These are phyloP conservation scores for Huso huso DNA, from an alignment of 2,797 vertebrate genomes.

Conservation along the genomic window DNA sequence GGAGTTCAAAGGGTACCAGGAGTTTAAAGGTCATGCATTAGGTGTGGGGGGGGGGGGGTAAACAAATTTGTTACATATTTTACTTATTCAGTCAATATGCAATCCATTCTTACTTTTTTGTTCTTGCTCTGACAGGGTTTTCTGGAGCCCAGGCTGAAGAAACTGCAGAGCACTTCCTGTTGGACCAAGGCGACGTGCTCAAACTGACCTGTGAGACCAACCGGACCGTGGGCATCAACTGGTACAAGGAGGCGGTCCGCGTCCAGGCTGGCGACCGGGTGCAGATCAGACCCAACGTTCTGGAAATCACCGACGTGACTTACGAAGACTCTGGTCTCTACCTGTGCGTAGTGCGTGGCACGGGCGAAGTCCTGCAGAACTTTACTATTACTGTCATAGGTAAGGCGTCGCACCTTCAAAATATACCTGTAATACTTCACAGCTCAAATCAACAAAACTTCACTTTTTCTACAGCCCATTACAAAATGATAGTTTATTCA, in stretches of 20 bases:
- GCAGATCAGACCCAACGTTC: constrained; percentile 55
- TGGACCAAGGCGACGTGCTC: constrained; percentile 72
- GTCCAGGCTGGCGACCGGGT: constrained; percentile 65
- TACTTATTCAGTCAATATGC: not conserved
- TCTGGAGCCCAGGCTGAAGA: constrained; percentile 50
- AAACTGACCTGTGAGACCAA: constrained; percentile 73
- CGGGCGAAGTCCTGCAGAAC: constrained; percentile 66
- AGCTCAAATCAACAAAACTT: too few relatives aligned
- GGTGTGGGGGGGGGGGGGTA: not conserved
- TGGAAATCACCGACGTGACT: constrained; percentile 74
- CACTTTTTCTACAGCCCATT: too few relatives aligned
- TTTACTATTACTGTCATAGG: constrained; percentile 80
- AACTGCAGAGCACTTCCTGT: constrained; percentile 62
- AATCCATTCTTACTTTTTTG: not conserved
- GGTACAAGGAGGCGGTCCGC: constrained; percentile 74
- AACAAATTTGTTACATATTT: not conserved
- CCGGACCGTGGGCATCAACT: constrained; percentile 61
- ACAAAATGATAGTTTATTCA: too few relatives aligned
- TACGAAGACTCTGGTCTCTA: constrained; percentile 82
- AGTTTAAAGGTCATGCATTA: constrained; percentile 39
- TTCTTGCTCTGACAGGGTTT: constrained; percentile 33
- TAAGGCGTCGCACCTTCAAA: constrained; percentile 35
- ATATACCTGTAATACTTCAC: too few relatives aligned
- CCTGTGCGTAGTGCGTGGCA: constrained; percentile 61
- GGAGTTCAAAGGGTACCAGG: constrained; percentile 27